Percentiles rank a stretch among this genome's conserved stretches.
phyloP scores from a whole-genome alignment of 2,797 vertebrate species.

The Pelodytes ibericus region DNA sequence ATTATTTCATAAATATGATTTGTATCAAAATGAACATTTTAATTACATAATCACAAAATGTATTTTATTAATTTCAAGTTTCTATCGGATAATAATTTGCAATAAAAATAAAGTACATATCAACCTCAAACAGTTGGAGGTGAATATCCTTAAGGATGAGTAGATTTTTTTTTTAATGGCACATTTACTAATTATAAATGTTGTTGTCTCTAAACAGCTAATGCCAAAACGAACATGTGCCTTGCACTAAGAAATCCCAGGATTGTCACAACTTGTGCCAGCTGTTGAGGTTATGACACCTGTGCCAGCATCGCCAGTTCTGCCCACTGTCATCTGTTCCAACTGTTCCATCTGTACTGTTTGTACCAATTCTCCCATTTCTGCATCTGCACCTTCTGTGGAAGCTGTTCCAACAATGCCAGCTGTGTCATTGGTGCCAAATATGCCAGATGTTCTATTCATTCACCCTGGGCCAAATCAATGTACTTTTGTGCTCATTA shows the following conservation, averaged over 20 bases:
- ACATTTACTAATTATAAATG: constrained; percentile 86
- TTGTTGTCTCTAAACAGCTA: constrained; percentile 88
- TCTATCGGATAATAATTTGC: constrained; percentile 77
- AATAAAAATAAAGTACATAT: constrained; percentile 70
- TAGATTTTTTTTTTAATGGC: constrained; percentile 82
- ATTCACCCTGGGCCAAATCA: constrained; percentile 97
- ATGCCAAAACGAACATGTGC: constrained; percentile 98
- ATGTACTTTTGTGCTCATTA: constrained; percentile 95
- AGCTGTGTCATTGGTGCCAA: constrained; percentile 93
- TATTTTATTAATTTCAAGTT: constrained; percentile 74
- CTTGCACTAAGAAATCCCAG: constrained; percentile 99
- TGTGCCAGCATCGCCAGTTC: constrained; percentile 94
- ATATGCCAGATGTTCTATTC: constrained; percentile 98
- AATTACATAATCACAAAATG: not conserved
- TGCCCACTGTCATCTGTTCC: constrained; percentile 98
- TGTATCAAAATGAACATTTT: not conserved
- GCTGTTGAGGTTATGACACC: constrained; percentile 99
- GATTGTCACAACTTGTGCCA: constrained; percentile 99
- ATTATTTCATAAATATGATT: constrained; percentile 64
- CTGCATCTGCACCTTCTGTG: constrained; percentile 98
- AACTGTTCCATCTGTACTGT: constrained; percentile 95
- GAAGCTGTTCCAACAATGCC: constrained; percentile 93
- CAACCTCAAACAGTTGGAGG: constrained; percentile 81
- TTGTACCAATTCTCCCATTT: constrained; percentile 92
- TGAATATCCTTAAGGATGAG: constrained; percentile 81